A percentile compares a stretch with the other conserved stretches of the same genome.
phyloP scores from a whole-genome alignment of 2,113 vertebrate species.

The Solea solea region DNA sequence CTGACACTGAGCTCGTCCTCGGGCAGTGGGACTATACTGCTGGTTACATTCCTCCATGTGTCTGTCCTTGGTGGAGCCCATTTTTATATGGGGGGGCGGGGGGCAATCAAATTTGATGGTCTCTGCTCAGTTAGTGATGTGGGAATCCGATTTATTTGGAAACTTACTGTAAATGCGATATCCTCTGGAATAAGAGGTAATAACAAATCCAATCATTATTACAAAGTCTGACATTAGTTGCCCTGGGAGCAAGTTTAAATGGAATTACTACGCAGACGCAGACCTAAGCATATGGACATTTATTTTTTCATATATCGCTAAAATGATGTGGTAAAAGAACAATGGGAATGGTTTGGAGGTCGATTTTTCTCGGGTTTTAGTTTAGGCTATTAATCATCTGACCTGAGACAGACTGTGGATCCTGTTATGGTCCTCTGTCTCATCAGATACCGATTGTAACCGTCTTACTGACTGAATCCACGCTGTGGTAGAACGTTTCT shows the following conservation, averaged over 20 bases:
- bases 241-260: background rate
- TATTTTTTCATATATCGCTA: no score
- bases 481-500: no score
- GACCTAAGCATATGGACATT: background rate
- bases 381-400: no score
- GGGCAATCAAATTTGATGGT: conserved; percentile 38
- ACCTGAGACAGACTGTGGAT: no score
- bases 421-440: no score
- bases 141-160: conserved; percentile 17
- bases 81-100: background rate
- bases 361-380: no score
- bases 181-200: conserved; percentile 1
- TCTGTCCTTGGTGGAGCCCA: conserved; percentile 22
- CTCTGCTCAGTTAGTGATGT: conserved; percentile 21
- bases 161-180: conserved; percentile 3
- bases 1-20: conserved; percentile 68
- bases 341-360: no score
- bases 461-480: no score
- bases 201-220: background rate
- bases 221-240: background rate
- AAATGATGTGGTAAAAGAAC: no score
- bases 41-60: conserved; percentile 36
- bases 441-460: no score
- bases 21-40: conserved; percentile 38
- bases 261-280: background rate